These are phyloP conservation scores for Melierax canorus DNA, from an alignment of 2,113 vertebrate genomes.

Conservation along the genomic window DNA sequence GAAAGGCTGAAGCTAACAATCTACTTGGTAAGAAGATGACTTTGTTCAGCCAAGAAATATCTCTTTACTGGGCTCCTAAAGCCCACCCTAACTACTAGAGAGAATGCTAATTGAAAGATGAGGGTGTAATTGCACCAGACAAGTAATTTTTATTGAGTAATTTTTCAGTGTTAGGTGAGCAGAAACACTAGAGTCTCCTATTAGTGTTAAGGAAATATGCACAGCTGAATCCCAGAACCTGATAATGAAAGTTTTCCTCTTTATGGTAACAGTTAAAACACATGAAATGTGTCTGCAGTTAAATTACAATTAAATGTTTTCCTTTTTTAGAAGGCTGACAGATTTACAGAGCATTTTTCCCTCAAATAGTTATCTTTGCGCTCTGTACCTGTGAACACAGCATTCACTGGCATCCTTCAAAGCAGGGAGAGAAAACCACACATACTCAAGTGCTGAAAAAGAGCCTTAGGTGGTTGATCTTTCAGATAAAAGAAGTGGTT, in stretches of 20 bases:
- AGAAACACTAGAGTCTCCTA: background rate
- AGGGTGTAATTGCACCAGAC: slow-evolving; percentile 52
- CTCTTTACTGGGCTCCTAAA: background rate
- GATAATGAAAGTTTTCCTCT: slow-evolving; percentile 30
- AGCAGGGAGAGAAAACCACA: background rate
- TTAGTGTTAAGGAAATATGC: background rate
- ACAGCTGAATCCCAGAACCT: slow-evolving; percentile 17
- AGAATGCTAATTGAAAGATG: slow-evolving; percentile 55
- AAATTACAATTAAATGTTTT: background rate
- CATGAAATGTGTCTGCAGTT: background rate
- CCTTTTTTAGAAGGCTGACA: background rate
- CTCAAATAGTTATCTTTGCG: background rate
- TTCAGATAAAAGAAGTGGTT: slow-evolving; percentile 45
- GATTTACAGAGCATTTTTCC: background rate
- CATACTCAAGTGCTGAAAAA: background rate
- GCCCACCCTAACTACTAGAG: background rate
- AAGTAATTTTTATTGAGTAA: slow-evolving; percentile 63
- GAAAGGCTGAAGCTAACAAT: background rate
- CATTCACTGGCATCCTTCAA: background rate
- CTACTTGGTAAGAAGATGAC: slow-evolving; percentile 28
- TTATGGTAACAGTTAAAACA: background rate
- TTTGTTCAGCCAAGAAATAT: slow-evolving; percentile 14
- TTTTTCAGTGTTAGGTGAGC: slow-evolving; percentile 59
- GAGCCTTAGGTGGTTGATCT: slow-evolving; percentile 41
- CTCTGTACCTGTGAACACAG: background rate